These are phyloP conservation scores for Furcifer pardalis DNA, from an alignment of 2,797 vertebrate genomes.

Conservation along the genomic window DNA sequence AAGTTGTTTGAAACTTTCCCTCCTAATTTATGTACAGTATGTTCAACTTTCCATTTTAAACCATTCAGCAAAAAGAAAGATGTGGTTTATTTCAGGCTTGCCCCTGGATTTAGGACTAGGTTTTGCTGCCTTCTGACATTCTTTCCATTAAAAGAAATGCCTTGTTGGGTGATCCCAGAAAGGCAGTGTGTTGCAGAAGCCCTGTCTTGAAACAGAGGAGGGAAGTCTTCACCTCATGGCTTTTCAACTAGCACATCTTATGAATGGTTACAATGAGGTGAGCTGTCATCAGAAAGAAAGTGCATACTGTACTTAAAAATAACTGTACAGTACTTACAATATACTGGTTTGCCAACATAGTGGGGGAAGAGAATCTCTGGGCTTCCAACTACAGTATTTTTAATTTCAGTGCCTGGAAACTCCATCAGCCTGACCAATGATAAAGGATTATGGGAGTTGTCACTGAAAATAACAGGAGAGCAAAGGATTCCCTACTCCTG, in stretches of 20 bases:
- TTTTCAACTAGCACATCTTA: background rate
- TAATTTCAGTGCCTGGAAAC: background rate
- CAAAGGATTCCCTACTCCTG: background rate
- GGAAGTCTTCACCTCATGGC: background rate
- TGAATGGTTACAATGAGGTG: background rate
- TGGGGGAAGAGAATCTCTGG: background rate
- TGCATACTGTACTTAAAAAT: constrained; percentile 17
- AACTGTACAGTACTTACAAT: constrained; percentile 24
- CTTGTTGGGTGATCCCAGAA: constrained; percentile 6
- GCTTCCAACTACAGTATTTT: background rate
- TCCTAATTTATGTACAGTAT: constrained; percentile 20
- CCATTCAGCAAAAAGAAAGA: constrained; percentile 44
- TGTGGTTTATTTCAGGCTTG: constrained; percentile 45
- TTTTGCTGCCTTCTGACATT: constrained; percentile 3
- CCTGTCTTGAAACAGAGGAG: constrained; percentile 4
- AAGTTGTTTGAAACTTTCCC: constrained; percentile 33
- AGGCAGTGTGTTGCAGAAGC: background rate
- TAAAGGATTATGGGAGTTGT: background rate
- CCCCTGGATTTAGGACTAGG: constrained; percentile 24
- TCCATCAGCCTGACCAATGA: background rate
- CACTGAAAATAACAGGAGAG: background rate
- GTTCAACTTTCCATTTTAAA: constrained; percentile 38
- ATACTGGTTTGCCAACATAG: constrained; percentile 17
- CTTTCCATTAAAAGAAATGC: constrained; percentile 44
- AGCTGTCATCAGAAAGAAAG: background rate